A percentile compares a stretch with the other conserved stretches of the same genome.
These are phyloP conservation scores for Dusona sp. DNA, from an alignment of 2,888 invertebrate genomes.

Conservation along the genomic window DNA sequence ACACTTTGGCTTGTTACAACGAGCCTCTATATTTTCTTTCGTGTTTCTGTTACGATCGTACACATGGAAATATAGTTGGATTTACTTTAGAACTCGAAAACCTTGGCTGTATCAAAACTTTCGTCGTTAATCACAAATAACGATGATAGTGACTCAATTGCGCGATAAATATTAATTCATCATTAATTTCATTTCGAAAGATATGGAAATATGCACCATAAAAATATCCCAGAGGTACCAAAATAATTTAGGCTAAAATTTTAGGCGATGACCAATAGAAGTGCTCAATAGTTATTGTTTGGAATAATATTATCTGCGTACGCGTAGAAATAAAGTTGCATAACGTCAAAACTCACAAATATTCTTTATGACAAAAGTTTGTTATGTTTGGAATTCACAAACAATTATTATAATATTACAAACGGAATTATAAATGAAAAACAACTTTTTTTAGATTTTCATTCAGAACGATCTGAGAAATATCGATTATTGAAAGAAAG, in stretches of 20 bases:
- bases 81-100: not conserved
- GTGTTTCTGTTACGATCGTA: not conserved
- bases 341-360: too few species aligned
- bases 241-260: too few species aligned
- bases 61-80: not conserved
- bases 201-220: too few species aligned
- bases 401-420: too few species aligned
- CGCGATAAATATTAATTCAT: not conserved
- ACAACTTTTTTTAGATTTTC: not conserved
- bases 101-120: not conserved
- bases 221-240: too few species aligned
- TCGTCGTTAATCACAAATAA: conserved; percentile 12
- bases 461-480: not conserved
- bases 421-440: not conserved
- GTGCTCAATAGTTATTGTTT: too few species aligned
- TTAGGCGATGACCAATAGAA: too few species aligned
- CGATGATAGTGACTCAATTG: not conserved
- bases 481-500: not conserved
- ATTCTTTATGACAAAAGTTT: too few species aligned
- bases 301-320: too few species aligned
- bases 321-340: too few species aligned
- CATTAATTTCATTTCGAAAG: too few species aligned
- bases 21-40: not conserved
- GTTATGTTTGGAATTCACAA: too few species aligned
- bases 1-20: conserved; percentile 17